Percentiles rank a stretch among this genome's conserved stretches.
Evolutionary conservation across 2,888 invertebrate species (phyloP).

Genomic region (Ormyrus thymus): DNA sequence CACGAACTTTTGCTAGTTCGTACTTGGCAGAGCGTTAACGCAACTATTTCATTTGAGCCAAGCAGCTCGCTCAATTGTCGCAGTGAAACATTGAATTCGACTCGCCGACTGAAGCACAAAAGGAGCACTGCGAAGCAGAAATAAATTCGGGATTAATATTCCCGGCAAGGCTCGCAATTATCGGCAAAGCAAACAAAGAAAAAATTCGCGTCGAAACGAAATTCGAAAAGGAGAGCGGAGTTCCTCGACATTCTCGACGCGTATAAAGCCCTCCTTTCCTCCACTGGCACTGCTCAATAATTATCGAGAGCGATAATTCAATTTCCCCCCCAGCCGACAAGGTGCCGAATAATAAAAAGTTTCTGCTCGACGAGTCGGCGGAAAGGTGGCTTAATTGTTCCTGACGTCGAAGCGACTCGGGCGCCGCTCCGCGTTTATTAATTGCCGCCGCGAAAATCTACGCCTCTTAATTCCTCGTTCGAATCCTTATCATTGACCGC

Average conservation of each 20-base stretch:
- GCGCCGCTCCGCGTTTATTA: constrained; percentile 42
- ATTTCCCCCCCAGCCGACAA: constrained; percentile 6
- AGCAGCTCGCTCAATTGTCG: too few species aligned
- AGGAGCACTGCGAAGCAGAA: background rate
- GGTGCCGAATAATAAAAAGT: constrained; percentile 52
- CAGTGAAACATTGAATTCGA: too few species aligned
- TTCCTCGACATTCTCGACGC: background rate
- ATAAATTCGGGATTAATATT: background rate
- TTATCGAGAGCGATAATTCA: constrained; percentile 50
- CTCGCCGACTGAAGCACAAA: too few species aligned
- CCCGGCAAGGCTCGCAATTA: background rate
- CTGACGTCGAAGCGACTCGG: constrained; percentile 32
- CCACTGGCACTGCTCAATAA: constrained; percentile 31
- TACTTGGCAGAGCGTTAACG: too few species aligned
- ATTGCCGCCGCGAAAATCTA: constrained; percentile 26
- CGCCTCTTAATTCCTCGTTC: constrained; percentile 13
- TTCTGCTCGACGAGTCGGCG: constrained; percentile 23
- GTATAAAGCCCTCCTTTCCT: background rate
- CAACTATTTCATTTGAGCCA: too few species aligned
- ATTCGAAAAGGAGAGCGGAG: too few species aligned
- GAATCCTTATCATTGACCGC: constrained; percentile 46
- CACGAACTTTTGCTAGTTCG: too few species aligned
- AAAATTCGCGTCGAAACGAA: background rate
- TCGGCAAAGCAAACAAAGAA: background rate
- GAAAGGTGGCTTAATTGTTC: constrained; percentile 51